Conservation (phyloP, 2,888 invertebrate species). For the Scelioninae gen. 2 region DNA sequence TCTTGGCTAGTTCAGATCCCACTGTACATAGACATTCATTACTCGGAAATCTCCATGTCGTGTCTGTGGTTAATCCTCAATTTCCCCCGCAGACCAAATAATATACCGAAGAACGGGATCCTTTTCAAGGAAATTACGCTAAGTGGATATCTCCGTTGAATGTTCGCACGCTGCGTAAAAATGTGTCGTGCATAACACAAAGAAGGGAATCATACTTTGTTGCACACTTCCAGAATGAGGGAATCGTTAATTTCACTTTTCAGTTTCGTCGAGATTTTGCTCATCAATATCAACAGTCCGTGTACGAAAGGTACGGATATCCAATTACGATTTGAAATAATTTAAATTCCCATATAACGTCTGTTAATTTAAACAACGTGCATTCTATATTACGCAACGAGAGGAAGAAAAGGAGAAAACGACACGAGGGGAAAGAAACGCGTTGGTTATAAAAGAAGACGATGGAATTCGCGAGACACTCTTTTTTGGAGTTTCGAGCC, state of each 20-base stretch:
- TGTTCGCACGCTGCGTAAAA: slow-evolving; percentile 52
- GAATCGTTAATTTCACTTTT: slow-evolving; percentile 40
- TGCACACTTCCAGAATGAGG: slow-evolving; percentile 44
- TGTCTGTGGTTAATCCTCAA: slow-evolving; percentile 51
- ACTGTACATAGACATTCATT: slow-evolving; percentile 34
- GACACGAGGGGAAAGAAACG: no score
- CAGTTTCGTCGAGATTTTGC: slow-evolving; percentile 8
- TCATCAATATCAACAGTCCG: no score
- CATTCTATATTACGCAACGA: no score
- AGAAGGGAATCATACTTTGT: slow-evolving; percentile 55
- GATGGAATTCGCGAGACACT: no score
- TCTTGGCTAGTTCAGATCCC: slow-evolving; percentile 40
- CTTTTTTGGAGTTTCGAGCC: no score
- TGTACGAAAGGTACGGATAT: no score
- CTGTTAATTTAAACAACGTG: no score
- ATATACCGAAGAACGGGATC: slow-evolving; percentile 45
- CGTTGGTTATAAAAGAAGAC: no score
- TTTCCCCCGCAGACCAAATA: slow-evolving; percentile 49
- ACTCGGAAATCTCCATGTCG: slow-evolving; percentile 44
- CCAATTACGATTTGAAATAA: no score
- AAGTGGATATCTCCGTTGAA: slow-evolving; percentile 53
- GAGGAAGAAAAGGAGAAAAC: no score
- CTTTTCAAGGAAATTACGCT: slow-evolving; percentile 52
- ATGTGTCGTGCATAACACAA: slow-evolving; percentile 56
- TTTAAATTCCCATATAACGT: no score